Base-by-base conservation (phyloP, 2,797 vertebrate genomes). In the Alca torda region DNA sequence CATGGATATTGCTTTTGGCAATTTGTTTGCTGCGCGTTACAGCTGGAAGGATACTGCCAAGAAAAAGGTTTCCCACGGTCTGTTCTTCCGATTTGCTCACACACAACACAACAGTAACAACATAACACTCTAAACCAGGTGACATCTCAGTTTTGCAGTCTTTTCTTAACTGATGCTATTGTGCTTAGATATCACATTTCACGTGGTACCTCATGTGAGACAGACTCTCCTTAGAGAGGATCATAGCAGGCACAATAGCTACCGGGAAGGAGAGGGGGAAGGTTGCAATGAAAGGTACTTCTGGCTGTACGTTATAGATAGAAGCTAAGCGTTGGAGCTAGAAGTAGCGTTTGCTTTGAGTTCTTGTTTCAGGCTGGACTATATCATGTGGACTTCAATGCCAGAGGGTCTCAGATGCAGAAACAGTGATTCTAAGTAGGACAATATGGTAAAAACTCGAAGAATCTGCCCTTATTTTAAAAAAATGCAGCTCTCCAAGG, bases 21-120 rank as follows among this genome's bases (percentile, higher is more conserved):
- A 91, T 95, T 87, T 57, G 39, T 21, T 89, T 0, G 0, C 82
- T 93, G 48, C 35, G 46, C 21, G 41, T 43, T 53, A 28, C 48
- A 70, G 82, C 67, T 77, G 91, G 89, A 70, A 90, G 89, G 93
- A 53, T n/a, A 43, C 18, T 59, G 59, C 53, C 82, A 79, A 63
- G 85, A 67, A 81, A 75, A 75, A 84, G 20, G 35, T 81, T 96
- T 96, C 92, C 93, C 86, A 88, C 7, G 2, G 54, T 48, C 81
- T 73, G 53, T 37, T 92, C 50, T 67, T 85, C 74, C 1, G 1
- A 39, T 82, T 86, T 2, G 2, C 70, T 70, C 76, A 14, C 69
- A 60, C 45, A 13, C 13, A 64, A 33, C 64, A 85, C 61, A 70
- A 28, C 45, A 50, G 83, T 41, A 86, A 65, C 79, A 80, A 43